Evolutionary conservation across 2,113 vertebrate genomes (phyloP), one percentile per base, ranked within the genome.

Genomic region (Hypomesus transpacificus): DNA sequence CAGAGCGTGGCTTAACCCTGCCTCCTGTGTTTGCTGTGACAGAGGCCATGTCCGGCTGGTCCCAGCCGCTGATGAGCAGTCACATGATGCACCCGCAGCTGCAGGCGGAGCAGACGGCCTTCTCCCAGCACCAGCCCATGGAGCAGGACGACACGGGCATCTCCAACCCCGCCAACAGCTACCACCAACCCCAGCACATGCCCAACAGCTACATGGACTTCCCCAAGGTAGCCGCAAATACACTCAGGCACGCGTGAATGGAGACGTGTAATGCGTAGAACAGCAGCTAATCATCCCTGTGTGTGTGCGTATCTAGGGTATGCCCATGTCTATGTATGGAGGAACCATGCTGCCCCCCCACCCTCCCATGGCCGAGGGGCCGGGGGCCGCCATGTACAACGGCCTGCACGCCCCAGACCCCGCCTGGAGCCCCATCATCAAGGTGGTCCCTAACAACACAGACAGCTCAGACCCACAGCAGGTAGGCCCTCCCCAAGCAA

Each of bases 11-110:
- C 14, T 16, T 50, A 3, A 51, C 3, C 51, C 6, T 34, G 54
- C 11, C n/a, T 60, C n/a, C 52, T 22, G 50, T 22, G 1, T 34
- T 3, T 59, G 3, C 57, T 26, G 8, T 28, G 11, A 53, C 89
- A 99, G 97, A 98, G 88, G 94, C 95, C 2, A 93, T 99, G 91
- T 97, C 97, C 0, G 95, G 96, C 86, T 99, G 97, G 97, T 99
- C 97, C 54, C 97, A 98, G 84, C 96, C 96, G 50, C 89, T 98
- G 84, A 95, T 98, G 92, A 93, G 95, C 84, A 95, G 94, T 75
- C 97, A 98, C 78, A 93, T 95, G 63, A 94, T 98, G 87, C 96
- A 97, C 90, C 96, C 96, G 77, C 95, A 96, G 82, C 88, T 96
- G 73, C 95, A 90, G 74, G 79, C 95, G 0, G 97, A 99, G 75